phyloP scores from a whole-genome alignment of 2,113 vertebrate genomes.

The Manacus vitellinus region DNA sequence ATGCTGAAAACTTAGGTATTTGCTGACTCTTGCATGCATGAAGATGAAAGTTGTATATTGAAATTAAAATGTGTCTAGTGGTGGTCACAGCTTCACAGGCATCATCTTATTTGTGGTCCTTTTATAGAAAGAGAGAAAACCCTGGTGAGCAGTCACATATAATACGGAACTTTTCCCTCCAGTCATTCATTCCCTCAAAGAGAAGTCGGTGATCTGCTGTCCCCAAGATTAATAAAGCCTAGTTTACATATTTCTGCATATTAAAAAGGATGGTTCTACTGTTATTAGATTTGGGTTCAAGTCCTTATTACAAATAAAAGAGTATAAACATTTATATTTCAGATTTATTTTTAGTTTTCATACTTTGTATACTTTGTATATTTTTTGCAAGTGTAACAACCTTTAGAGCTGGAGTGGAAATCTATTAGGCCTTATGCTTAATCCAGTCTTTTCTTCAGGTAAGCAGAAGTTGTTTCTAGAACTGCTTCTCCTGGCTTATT shows the following conservation, averaged over 20 bases:
- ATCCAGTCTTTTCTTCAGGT: background rate
- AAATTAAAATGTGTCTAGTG: background rate
- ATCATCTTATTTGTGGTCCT: background rate
- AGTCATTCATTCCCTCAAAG: background rate
- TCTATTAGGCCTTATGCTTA: background rate
- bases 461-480: constrained; percentile 43
- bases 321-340: background rate
- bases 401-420: background rate
- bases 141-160: background rate
- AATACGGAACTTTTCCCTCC: background rate
- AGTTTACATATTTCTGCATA: background rate
- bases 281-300: background rate
- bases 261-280: background rate
- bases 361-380: background rate
- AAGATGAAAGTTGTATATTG: background rate
- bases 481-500: background rate
- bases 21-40: background rate
- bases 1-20: background rate
- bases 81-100: background rate
- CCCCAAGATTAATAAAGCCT: background rate
- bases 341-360: background rate
- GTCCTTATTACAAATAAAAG: background rate
- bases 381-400: background rate
- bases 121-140: background rate
- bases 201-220: background rate